Percentiles rank a stretch among this genome's conserved stretches.
Conservation (phyloP, 2,888 invertebrate species). For the Chymomyza amoena region DNA sequence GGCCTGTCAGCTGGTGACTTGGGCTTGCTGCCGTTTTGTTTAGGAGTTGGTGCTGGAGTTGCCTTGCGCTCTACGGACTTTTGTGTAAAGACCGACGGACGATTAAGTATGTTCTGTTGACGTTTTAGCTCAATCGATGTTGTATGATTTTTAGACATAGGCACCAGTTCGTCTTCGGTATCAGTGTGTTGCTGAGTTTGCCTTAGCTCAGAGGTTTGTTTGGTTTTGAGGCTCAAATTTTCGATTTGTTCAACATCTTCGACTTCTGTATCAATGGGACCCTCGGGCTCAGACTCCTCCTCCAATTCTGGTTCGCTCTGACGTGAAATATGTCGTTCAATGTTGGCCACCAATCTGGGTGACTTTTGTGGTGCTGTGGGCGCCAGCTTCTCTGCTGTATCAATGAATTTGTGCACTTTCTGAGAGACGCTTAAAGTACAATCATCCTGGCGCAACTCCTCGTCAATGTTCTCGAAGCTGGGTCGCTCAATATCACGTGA, state of each 20-base stretch:
- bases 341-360: conserved; percentile 79
- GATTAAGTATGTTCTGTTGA: conserved; percentile 80
- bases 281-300: conserved; percentile 52
- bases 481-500: conserved; percentile 79
- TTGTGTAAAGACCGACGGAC: conserved; percentile 77
- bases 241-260: conserved; percentile 24
- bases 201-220: neutral
- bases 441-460: conserved; percentile 81
- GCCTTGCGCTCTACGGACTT: conserved; percentile 21
- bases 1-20: conserved; percentile 14
- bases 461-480: conserved; percentile 81
- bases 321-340: conserved; percentile 75
- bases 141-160: conserved; percentile 79
- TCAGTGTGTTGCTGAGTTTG: conserved; percentile 53
- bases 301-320: conserved; percentile 69
- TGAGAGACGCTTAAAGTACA: conserved; percentile 83
- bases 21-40: conserved; percentile 22
- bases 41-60: conserved; percentile 11
- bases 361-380: conserved; percentile 78
- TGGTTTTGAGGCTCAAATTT: conserved; percentile 23
- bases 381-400: conserved; percentile 81
- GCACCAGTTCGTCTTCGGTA: conserved; percentile 85
- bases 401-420: conserved; percentile 83
- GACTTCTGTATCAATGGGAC: conserved; percentile 34
- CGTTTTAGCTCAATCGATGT: conserved; percentile 69